These are phyloP conservation scores for Coregonus clupeaformis DNA, from an alignment of 2,113 vertebrate genomes.

Conservation along the genomic window DNA sequence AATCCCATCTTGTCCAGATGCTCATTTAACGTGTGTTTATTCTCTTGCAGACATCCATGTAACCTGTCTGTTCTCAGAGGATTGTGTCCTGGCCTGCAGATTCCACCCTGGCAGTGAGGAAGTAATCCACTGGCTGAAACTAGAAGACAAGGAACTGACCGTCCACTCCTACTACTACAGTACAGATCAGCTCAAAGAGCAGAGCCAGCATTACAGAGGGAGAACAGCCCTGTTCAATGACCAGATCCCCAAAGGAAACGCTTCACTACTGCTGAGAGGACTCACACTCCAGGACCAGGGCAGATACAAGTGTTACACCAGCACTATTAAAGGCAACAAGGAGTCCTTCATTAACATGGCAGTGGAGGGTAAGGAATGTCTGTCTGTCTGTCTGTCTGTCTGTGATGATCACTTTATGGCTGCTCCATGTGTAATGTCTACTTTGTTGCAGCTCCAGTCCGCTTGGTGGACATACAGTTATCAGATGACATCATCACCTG, in stretches of 20 bases:
- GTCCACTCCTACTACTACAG: not conserved
- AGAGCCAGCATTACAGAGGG: conserved; percentile 14
- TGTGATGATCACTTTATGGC: not conserved
- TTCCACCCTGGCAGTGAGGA: conserved; percentile 45
- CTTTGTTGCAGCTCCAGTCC: conserved; percentile 49
- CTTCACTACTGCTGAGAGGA: conserved; percentile 69
- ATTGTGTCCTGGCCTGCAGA: conserved; percentile 77
- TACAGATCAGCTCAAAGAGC: not conserved
- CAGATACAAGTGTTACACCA: conserved; percentile 72
- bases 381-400: too few species aligned
- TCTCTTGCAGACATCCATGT: conserved; percentile 57
- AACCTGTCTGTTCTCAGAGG: conserved; percentile 66
- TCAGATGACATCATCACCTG: conserved; percentile 45
- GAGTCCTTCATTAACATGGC: conserved; percentile 55
- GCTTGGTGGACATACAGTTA: conserved; percentile 35
- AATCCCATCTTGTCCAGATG: not conserved
- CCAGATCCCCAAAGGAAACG: conserved; percentile 68
- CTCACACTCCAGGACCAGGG: conserved; percentile 64
- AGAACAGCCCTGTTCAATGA: conserved; percentile 52
- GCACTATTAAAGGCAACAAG: conserved; percentile 23
- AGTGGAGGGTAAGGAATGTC: conserved; percentile 67
- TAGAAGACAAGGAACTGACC: not conserved
- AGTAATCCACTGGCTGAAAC: not conserved
- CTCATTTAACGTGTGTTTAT: too few species aligned
- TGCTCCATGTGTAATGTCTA: not conserved